These are phyloP conservation scores for Batillaria attramentaria DNA, from an alignment of 1,140 invertebrate genomes.

Conservation along the genomic window DNA sequence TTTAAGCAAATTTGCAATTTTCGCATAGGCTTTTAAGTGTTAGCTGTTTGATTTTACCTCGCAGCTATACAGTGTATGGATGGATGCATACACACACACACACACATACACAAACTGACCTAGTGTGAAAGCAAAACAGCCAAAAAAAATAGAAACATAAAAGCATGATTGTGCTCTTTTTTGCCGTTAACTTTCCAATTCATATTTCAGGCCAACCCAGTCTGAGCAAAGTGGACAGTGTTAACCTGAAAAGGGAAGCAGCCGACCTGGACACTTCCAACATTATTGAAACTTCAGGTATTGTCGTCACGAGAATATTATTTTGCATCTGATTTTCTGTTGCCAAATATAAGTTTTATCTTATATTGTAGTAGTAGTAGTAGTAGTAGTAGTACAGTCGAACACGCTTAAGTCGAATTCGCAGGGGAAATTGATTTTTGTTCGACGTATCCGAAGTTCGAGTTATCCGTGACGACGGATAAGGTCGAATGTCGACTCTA, in stretches of 20 bases:
- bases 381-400: too few relatives aligned
- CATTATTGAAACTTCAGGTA: conserved; percentile 27
- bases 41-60: not conserved
- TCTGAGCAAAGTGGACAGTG: conserved; percentile 30
- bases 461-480: too few relatives aligned
- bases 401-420: too few relatives aligned
- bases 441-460: not conserved
- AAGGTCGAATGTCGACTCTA: too few relatives aligned
- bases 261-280: conserved; percentile 16
- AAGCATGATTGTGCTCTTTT: not conserved
- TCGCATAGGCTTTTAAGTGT: not conserved
- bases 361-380: not conserved
- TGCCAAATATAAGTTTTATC: not conserved
- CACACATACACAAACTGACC: too few relatives aligned
- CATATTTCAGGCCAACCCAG: conserved; percentile 19
- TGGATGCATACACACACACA: not conserved
- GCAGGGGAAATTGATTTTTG: too few relatives aligned
- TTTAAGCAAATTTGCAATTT: too few relatives aligned
- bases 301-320: not conserved
- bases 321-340: not conserved
- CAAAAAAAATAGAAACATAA: not conserved
- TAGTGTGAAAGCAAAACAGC: too few relatives aligned
- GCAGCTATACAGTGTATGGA: not conserved
- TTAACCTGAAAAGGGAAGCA: conserved; percentile 29
- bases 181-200: not conserved